Base-by-base conservation (phyloP, 2,888 invertebrate species). In the Caenorhabditis japonica region DNA sequence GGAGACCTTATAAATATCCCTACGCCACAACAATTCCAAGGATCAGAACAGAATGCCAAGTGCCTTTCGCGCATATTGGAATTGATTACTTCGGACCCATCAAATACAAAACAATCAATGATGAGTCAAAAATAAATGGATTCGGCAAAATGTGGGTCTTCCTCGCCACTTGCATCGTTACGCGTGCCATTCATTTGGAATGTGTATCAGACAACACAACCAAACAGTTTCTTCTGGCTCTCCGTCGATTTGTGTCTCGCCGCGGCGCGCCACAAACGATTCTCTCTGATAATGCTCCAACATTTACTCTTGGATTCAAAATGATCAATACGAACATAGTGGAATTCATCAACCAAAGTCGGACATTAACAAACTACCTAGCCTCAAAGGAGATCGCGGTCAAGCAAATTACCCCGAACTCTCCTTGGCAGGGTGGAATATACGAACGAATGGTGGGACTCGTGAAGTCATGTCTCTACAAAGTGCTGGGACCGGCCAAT, bases 21-120 rank as follows among this genome's bases (percentile, higher is more conserved):
- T 47, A 36, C 12, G 4, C 58, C n/a, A 21, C 19, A 25, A n/a
- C 84, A 23, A 74, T 88, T 10, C 88, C 88, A 1, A 13, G 27
- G 4, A 78, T 83, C 4, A 62, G 89, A 2, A 47, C 34, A 12
- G 21, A 38, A 19, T 8, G 12, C 12, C 36, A 27, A 5, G 5
- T 27, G 8, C 55, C 64, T 12, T 64, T 64, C 34, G 5, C 27
- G 0, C 17, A 38, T 25, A 4, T 23, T 0, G 64, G 64, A 1
- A 8, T 64, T 0, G 64, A 64, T 38, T 64, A 64, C 17, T 47
- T 64, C 27, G 64, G 64, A 0, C 55, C 55, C 5, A 2, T 64
- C 3, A 7, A 17, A 3, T 27, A 55, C 33, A 36, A 34, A 7
- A n/a, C 12, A 3, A 15, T 23, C 8, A 7, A 4, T 3, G 13